Evolutionary conservation across 2,797 vertebrate genomes (phyloP), one percentile per base, ranked within the genome.

Genomic region (Periophthalmus magnuspinnatus): DNA sequence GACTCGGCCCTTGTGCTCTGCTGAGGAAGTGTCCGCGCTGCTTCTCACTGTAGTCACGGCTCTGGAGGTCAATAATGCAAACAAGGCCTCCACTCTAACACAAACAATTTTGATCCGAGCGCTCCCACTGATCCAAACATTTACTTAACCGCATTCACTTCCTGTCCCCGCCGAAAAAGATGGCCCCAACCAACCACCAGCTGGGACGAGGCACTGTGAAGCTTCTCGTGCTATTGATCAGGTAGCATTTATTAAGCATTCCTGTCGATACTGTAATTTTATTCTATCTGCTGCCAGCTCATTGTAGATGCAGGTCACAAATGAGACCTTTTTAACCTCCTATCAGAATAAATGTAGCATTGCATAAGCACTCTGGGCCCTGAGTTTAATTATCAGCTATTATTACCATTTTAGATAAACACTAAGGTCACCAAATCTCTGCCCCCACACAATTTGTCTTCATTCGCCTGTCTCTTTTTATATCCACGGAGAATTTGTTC

Each of bases 71-170:
- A 88, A 88, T 88, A 88, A 70, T 66, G 79, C 76, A 87, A 88
- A 86, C 81, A 87, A 65, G 71, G 79, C 80, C 79, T 73, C 69
- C 50, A 68, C 64, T 83, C 81, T 62, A 88, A 79, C 72, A 81
- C 84, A 87, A 91, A 87, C 86, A 84, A 33, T 83, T 86, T 76
- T 81, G 83, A 90, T 88, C 82, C 74, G 47, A 19, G 65, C 19
- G 55, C 78, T 79, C 82, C 76, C 82, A 52, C 82, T 67, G 80
- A 84, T 85, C 75, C 83, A 85, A 88, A 81, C 86, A 85, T 85
- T 88, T 87, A 82, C 89, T 85, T 84, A 82, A 81, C 69, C 75
- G 86, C 73, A 89, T 88, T 73, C 75, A 87, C 81, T 83, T 71
- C 65, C 74, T 71, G 74, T 77, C 72, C 79, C 72, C 74, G 79